Base-by-base conservation (phyloP, 2,113 vertebrate genomes). In the Xiphophorus maculatus region DNA sequence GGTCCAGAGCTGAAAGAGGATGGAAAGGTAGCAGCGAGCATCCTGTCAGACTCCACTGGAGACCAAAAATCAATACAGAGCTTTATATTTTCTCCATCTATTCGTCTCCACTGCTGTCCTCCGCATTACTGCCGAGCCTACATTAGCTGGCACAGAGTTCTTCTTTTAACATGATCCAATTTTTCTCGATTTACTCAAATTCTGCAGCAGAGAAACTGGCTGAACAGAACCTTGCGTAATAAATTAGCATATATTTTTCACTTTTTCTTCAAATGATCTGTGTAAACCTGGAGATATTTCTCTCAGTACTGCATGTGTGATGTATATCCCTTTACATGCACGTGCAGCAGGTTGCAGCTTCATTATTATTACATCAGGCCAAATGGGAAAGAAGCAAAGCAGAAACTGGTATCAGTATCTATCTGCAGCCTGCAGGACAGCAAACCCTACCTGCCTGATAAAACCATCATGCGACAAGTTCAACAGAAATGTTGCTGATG, bases 11-110 rank as follows among this genome's bases (percentile, higher is more conserved):
- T 67, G 79, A 82, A 77, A 14, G 81, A 71, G 78, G 76, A 30
- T 63, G 81, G 37, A 63, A 77, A 68, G 79, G 82, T 79, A 84
- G 82, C 84, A n/a, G 48, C 1, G 61, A 27, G 71, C 89, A 84
- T 88, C 83, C 88, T 85, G 87, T 76, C 65, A 2, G 83, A 83
- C 89, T 86, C 78, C 77, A 84, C 83, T 88, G 73, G 81, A 91
- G 89, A 90, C 69, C 73, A 69, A 73, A 90, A 91, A 93, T 93
- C 92, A 90, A 92, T 93, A 89, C 66, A 30, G 76, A 4, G 81
- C 83, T 92, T 89, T 82, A 87, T 85, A 83, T 86, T 91, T 87
- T 88, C 90, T 90, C 81, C 83, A 80, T 89, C 84, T 71, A 70
- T 76, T 63, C 65, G 19, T 88, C 83, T 84, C 72, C 66, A 0